Base-by-base conservation (phyloP, 64 coral and sea anemone species). In the Stylophora pistillata region DNA sequence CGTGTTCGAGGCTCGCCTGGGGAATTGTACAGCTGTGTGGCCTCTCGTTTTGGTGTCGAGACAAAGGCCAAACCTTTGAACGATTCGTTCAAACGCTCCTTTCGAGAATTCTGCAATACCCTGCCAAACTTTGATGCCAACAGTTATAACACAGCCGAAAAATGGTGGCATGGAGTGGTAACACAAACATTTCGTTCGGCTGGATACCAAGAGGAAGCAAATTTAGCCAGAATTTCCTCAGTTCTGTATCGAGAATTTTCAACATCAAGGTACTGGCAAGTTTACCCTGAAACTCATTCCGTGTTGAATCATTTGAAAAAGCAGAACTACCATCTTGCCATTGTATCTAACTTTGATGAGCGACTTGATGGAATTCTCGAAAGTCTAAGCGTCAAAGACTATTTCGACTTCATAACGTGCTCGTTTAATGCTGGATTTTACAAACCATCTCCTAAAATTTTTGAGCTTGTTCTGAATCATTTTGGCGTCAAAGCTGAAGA, bases 291-390 rank as follows among this genome's bases (percentile, higher is more conserved):
- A 30, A 78, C 89, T n/a, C 53, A 56, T 17, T 70, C 56, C 28
- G 94, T 96, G 0, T 82, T 96, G 15, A 58, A 86, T 56, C 65
- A 77, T 55, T 82, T 96, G 23, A 79, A 78, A 70, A 56, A 89
- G 25, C 89, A 52, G 76, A 47, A 73, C 15, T 81, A 73, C 60
- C 58, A 30, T 73, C 56, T 96, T 47, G 94, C 90, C 13, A 74
- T 96, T 10, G 88, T 96, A 77, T 96, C 94, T 1, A 93, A 96
- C 82, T 78, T 93, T 65, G 94, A 96, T 23, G 94, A 96, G 56
- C 86, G 94, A 1, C 77, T 96, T 56, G 77, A 88, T 62, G 28
- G 17, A 60, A 96, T 96, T n/a, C 68, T 96, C 58, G 90, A 96
- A 31, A 58, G 81, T 4, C 58, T 93, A 15, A n/a, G 73, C 10